Conservation (phyloP, 2,888 invertebrate species). For the Lathronympha strigana region DNA sequence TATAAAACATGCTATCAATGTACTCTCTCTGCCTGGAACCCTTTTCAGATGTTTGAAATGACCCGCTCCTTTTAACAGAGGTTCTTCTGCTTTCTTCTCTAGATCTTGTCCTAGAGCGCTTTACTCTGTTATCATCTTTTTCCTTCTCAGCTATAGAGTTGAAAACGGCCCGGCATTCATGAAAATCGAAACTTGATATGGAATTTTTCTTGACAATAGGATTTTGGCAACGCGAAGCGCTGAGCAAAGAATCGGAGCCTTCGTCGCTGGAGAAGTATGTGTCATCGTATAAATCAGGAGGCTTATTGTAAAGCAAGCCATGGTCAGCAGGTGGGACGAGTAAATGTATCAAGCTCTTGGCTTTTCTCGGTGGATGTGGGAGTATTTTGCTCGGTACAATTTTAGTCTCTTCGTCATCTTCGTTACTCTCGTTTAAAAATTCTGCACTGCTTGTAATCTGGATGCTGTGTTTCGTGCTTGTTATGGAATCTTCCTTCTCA, state of each 20-base stretch:
- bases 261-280: slow-evolving; percentile 86
- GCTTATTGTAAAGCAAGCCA: slow-evolving; percentile 82
- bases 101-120: slow-evolving; percentile 69
- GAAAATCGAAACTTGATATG: slow-evolving; percentile 71
- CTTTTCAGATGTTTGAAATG: slow-evolving; percentile 77
- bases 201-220: slow-evolving; percentile 69
- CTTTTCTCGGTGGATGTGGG: slow-evolving; percentile 91
- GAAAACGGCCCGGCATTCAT: slow-evolving; percentile 83
- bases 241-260: slow-evolving; percentile 88
- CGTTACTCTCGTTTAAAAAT: slow-evolving; percentile 76
- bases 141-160: slow-evolving; percentile 83
- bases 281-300: slow-evolving; percentile 82
- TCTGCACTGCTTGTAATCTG: slow-evolving; percentile 76
- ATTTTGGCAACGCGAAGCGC: slow-evolving; percentile 83
- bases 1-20: slow-evolving; percentile 85
- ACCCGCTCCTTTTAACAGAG: slow-evolving; percentile 77
- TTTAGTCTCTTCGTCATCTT: slow-evolving; percentile 85
- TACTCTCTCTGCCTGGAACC: slow-evolving; percentile 77
- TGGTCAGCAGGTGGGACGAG: slow-evolving; percentile 86
- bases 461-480: slow-evolving; percentile 81
- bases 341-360: slow-evolving; percentile 88
- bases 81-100: slow-evolving; percentile 68
- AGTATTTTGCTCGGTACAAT: slow-evolving; percentile 91
- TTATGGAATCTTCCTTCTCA: slow-evolving; percentile 81
- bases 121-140: slow-evolving; percentile 63